Percentiles rank a stretch among this genome's conserved stretches.
These are phyloP conservation scores for Drosophila picticornis DNA, from an alignment of 2,888 invertebrate genomes.

Conservation along the genomic window DNA sequence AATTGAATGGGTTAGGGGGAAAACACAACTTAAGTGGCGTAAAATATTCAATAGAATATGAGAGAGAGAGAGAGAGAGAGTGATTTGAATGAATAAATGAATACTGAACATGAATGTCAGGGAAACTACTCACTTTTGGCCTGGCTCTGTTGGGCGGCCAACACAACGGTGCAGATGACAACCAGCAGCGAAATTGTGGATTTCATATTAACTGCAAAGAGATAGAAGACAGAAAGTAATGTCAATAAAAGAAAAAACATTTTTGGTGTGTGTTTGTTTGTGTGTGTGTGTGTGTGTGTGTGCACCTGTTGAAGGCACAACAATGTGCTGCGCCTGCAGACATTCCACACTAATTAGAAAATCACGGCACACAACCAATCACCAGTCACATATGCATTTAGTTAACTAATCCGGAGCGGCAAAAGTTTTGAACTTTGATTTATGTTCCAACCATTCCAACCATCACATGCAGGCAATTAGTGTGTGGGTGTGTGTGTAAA, in stretches of 20 bases:
- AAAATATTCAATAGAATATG: constrained; percentile 17
- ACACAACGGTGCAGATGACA: constrained; percentile 83
- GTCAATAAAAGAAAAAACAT: constrained; percentile 29
- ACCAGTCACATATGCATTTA: constrained; percentile 67
- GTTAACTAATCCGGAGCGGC: constrained; percentile 66
- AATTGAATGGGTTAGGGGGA: constrained; percentile 58
- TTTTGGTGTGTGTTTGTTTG: neutral
- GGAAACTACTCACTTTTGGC: constrained; percentile 83
- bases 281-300: constrained; percentile 9
- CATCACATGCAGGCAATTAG: constrained; percentile 57
- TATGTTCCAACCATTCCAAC: constrained; percentile 60
- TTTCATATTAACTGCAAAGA: constrained; percentile 82
- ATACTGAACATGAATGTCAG: constrained; percentile 3
- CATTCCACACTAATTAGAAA: constrained; percentile 69
- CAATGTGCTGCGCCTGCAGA: constrained; percentile 53
- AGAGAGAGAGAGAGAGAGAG: neutral
- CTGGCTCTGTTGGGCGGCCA: constrained; percentile 83
- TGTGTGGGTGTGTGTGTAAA: neutral
- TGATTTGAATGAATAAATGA: constrained; percentile 6
- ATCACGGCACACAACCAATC: constrained; percentile 46
- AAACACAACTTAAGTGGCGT: constrained; percentile 27
- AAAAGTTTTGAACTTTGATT: constrained; percentile 79
- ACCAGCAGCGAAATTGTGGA: constrained; percentile 83
- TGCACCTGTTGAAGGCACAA: constrained; percentile 65
- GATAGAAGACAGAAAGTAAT: constrained; percentile 15